Conservation (phyloP, 1,140 invertebrate genomes). For the Hydropsyche tenuis region DNA sequence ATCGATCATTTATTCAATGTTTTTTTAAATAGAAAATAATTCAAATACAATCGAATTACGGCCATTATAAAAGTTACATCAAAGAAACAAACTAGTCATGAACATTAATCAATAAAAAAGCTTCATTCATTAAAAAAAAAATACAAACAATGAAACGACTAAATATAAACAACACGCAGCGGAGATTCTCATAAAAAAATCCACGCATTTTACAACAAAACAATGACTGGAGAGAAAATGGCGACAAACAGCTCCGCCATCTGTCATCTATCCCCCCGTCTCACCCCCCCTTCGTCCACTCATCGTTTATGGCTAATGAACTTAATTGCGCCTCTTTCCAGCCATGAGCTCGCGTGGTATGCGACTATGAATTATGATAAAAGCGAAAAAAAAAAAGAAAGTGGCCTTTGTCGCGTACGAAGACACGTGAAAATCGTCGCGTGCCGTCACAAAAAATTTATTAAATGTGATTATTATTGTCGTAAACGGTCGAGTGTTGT, state of each 20-base stretch:
- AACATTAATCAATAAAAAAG: too few species aligned
- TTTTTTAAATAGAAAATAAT: too few species aligned
- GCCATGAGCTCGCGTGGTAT: constrained; percentile 23
- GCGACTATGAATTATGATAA: neutral
- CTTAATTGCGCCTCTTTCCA: constrained; percentile 27
- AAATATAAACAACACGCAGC: neutral
- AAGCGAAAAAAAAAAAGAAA: constrained; percentile 31
- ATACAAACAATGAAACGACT: too few species aligned
- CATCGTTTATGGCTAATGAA: constrained; percentile 25
- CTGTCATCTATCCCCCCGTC: neutral
- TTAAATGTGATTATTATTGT: neutral
- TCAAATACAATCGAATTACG: too few species aligned
- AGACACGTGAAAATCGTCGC: neutral
- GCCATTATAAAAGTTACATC: too few species aligned
- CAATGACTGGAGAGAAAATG: constrained; percentile 29
- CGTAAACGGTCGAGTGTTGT: neutral
- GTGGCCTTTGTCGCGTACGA: neutral
- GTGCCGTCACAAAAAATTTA: constrained; percentile 1
- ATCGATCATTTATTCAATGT: too few species aligned
- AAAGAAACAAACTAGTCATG: too few species aligned
- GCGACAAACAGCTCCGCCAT: neutral
- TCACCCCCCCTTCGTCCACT: neutral
- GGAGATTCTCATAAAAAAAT: constrained; percentile 10
- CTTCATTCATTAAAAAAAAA: too few species aligned
- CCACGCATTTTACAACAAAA: neutral